phyloP scores from a whole-genome alignment of 2,113 vertebrate species.

The Clarias magur region DNA sequence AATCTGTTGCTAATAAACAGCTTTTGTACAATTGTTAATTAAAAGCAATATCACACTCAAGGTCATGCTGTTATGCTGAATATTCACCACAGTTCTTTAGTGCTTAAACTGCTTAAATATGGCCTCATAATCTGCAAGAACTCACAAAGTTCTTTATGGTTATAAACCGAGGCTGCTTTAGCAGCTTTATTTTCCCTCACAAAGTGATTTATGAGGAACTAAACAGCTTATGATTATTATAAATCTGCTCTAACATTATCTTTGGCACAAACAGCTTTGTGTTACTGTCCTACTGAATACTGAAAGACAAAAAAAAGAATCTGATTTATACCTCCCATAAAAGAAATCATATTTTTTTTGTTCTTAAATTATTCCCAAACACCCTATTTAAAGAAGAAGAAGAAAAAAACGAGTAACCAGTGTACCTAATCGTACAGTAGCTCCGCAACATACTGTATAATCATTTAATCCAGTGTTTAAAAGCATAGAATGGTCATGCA shows the following conservation, averaged over 20 bases:
- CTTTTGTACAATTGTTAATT: too few species aligned
- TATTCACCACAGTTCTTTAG: too few species aligned
- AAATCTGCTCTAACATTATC: neutral
- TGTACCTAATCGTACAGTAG: neutral
- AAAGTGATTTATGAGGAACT: neutral
- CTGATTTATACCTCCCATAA: neutral
- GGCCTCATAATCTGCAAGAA: neutral
- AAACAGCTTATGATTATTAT: neutral
- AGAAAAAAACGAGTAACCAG: neutral
- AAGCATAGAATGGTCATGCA: conserved; percentile 10
- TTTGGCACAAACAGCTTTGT: neutral
- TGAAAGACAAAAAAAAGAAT: neutral
- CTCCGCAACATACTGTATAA: conserved; percentile 2
- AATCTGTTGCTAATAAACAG: too few species aligned
- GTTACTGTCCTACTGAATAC: neutral
- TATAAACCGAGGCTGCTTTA: neutral
- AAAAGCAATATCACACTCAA: too few species aligned
- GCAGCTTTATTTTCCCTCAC: neutral
- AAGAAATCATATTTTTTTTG: neutral
- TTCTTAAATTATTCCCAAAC: neutral
- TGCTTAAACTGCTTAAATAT: neutral
- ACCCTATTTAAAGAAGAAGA: neutral
- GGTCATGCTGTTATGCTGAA: too few species aligned
- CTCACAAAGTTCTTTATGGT: neutral
- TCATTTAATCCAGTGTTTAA: conserved; percentile 21